Percentiles rank a stretch among this genome's conserved stretches.
Evolutionary conservation across 1,140 invertebrate species (phyloP).

Genomic region (Anthonomus grandis): DNA sequence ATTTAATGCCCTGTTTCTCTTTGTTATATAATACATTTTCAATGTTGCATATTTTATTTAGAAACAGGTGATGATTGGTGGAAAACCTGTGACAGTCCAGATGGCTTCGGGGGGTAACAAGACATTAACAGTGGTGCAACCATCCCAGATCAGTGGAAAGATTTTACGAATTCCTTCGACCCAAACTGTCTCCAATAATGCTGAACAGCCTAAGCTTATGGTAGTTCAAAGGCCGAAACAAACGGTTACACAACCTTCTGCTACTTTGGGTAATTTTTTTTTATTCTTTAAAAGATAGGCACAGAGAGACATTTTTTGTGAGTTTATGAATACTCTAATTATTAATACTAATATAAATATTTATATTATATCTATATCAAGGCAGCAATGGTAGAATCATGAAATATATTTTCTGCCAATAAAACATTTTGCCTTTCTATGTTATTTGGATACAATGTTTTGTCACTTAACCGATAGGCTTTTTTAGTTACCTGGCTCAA

Average conservation of each 20-base stretch:
- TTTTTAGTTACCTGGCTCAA: too few relatives aligned
- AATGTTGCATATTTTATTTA: conserved; percentile 37
- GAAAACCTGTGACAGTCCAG: conserved; percentile 65
- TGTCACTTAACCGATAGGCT: too few relatives aligned
- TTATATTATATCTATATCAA: too few relatives aligned
- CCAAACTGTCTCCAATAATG: conserved; percentile 29
- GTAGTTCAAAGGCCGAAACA: conserved; percentile 54
- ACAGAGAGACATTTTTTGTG: too few relatives aligned
- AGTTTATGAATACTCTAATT: too few relatives aligned
- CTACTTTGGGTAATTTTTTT: conserved; percentile 48
- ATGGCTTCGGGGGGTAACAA: conserved; percentile 45
- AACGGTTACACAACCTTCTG: conserved; percentile 57
- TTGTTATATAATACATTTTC: neutral
- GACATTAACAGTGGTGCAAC: conserved; percentile 46
- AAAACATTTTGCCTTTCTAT: too few relatives aligned
- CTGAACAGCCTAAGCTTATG: conserved; percentile 52
- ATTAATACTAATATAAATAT: too few relatives aligned
- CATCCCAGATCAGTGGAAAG: conserved; percentile 36
- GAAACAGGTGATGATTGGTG: conserved; percentile 63
- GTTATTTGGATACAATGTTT: too few relatives aligned
- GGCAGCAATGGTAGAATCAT: too few relatives aligned
- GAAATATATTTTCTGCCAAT: too few relatives aligned
- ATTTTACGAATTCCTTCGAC: conserved; percentile 49
- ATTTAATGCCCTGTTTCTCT: neutral
- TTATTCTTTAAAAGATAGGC: too few relatives aligned